Evolutionary conservation across 1,140 invertebrate species (phyloP).

Genomic region (Neodiprion pinetum): DNA sequence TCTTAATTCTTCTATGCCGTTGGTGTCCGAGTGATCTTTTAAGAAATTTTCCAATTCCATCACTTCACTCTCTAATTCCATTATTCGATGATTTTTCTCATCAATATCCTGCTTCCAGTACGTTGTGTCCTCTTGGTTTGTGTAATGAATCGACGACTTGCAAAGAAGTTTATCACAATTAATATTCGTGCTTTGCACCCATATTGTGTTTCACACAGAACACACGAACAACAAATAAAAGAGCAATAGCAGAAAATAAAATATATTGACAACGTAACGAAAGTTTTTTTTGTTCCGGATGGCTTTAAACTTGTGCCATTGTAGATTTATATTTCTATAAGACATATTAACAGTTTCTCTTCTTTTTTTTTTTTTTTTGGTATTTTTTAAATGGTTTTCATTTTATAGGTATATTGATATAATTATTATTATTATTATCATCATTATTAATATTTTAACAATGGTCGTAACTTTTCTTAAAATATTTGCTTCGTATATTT

Average conservation of each 20-base stretch:
- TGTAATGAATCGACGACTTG: slow-evolving; percentile 24
- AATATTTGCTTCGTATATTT: slow-evolving; percentile 43
- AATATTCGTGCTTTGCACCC: background rate
- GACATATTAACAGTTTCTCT: slow-evolving; percentile 25
- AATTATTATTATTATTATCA: slow-evolving; percentile 37
- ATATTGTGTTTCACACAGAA: slow-evolving; percentile 18
- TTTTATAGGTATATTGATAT: slow-evolving; percentile 12
- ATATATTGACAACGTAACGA: slow-evolving; percentile 29
- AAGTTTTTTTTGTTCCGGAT: slow-evolving; percentile 28
- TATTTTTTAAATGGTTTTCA: background rate
- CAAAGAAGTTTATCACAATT: background rate
- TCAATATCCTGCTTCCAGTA: slow-evolving; percentile 61
- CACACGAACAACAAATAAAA: slow-evolving; percentile 25
- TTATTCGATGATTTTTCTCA: slow-evolving; percentile 62
- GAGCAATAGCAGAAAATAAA: slow-evolving; percentile 23
- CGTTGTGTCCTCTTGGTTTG: slow-evolving; percentile 41
- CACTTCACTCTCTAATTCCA: slow-evolving; percentile 65
- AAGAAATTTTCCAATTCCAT: slow-evolving; percentile 63
- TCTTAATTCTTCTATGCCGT: slow-evolving; percentile 62
- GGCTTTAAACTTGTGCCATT: slow-evolving; percentile 17
- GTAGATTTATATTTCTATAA: slow-evolving; percentile 7
- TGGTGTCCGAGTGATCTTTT: slow-evolving; percentile 63
- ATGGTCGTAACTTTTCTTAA: slow-evolving; percentile 51
- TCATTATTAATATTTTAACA: slow-evolving; percentile 52
- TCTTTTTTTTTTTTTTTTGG: too few species aligned